phyloP scores from a whole-genome alignment of 2,888 invertebrate genomes.

The Bombylius discolor region DNA sequence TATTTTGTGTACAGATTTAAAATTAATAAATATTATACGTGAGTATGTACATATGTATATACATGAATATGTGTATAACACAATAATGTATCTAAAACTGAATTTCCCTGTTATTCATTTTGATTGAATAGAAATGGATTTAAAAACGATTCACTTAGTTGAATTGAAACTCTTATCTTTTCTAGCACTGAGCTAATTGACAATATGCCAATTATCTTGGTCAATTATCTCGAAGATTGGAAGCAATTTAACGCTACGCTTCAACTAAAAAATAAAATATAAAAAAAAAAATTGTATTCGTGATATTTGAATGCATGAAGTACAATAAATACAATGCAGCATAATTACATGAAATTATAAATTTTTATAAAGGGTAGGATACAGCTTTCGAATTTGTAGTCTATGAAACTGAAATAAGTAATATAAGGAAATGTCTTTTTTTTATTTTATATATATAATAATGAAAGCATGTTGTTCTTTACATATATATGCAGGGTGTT shows the following conservation, averaged over 20 bases:
- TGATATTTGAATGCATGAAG: background rate
- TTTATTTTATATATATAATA: background rate
- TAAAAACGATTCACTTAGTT: constrained; percentile 10
- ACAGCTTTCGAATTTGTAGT: background rate
- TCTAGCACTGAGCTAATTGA: constrained; percentile 17
- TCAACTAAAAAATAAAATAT: too few relatives aligned
- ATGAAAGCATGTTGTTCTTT: too few relatives aligned
- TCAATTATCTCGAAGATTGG: constrained; percentile 23
- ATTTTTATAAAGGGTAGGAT: constrained; percentile 5
- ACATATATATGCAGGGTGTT: too few relatives aligned
- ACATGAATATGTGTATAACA: background rate
- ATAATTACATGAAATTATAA: constrained; percentile 12
- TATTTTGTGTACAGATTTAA: too few relatives aligned
- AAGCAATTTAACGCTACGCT: constrained; percentile 13
- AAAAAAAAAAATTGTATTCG: too few relatives aligned
- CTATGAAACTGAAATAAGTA: too few relatives aligned
- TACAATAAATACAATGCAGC: constrained; percentile 9
- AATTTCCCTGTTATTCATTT: constrained; percentile 7
- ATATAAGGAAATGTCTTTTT: too few relatives aligned
- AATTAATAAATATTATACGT: too few relatives aligned
- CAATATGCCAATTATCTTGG: constrained; percentile 25
- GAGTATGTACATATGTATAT: too few relatives aligned
- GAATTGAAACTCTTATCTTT: constrained; percentile 6
- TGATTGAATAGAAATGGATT: constrained; percentile 8
- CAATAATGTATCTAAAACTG: background rate